Percentiles rank a stretch among this genome's conserved stretches.
phyloP scores from a whole-genome alignment of 2,888 invertebrate genomes.

The Platycheirus albimanus region DNA sequence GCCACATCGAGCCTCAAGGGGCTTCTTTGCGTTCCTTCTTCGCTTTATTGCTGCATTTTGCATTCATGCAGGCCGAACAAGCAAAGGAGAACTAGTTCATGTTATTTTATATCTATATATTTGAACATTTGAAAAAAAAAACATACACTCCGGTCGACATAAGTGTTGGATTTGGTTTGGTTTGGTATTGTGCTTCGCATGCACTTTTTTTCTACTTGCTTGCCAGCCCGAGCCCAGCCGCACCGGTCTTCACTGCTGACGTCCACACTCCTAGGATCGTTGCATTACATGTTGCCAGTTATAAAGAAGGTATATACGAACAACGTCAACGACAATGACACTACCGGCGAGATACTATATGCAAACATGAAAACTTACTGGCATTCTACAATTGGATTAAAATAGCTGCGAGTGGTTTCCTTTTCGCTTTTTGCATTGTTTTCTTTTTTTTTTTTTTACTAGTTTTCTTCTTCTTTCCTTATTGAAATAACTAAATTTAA shows the following conservation, averaged over 20 bases:
- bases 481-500: constrained; percentile 49
- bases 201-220: constrained; percentile 47
- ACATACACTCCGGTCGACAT: constrained; percentile 44
- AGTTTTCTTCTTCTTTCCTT: constrained; percentile 46
- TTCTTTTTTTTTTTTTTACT: constrained; percentile 56
- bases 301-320: constrained; percentile 1
- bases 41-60: constrained; percentile 26
- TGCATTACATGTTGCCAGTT: constrained; percentile 48
- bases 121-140: constrained; percentile 37
- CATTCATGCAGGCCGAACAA: constrained; percentile 23
- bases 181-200: constrained; percentile 64
- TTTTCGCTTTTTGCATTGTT: constrained; percentile 63
- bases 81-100: constrained; percentile 66
- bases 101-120: constrained; percentile 55
- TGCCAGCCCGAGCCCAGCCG: not conserved
- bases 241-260: constrained; percentile 67
- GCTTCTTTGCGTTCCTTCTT: constrained; percentile 64
- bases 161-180: constrained; percentile 41
- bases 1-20: constrained; percentile 49
- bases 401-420: constrained; percentile 70
- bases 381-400: constrained; percentile 74
- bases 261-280: constrained; percentile 51
- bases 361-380: constrained; percentile 70
- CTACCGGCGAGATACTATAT: constrained; percentile 36
- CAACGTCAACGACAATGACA: constrained; percentile 57